Evolutionary conservation across 2,888 invertebrate species (phyloP), one percentile per base, ranked within the genome.

Genomic region (Merodon equestris): DNA sequence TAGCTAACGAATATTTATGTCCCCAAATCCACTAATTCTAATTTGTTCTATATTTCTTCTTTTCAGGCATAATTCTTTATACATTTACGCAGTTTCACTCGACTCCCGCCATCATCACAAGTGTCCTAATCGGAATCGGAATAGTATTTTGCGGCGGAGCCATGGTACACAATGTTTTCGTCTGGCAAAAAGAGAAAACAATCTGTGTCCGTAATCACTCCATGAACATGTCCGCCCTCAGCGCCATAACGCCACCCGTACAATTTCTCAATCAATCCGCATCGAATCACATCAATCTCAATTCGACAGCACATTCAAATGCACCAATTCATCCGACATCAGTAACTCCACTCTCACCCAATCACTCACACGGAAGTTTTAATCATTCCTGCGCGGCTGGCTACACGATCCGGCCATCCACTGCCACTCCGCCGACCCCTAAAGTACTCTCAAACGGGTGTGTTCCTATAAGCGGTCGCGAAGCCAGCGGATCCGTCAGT

Each of bases 161-260:
- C 17, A 95, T 97, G 93, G 95, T 97, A 14, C 97, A 97, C 90
- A 97, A 97, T 89, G 96, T 96, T 12, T 97, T 96, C 89, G 94
- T 97, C 54, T 97, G 97, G 97, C 96, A 97, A 89, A 94, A 93
- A 87, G 95, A 95, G 88, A 96, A 96, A 89, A 96, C 95, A 0
- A 95, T 94, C 83, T 92, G 95, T 60, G 95, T 95, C 34, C 86
- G 91, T 9, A 91, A 91, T 74, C 81, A 81, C 45, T 76, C 75
- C 0, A 54, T 76, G 19, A 81, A 81, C 44, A 76, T 81, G 71
- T 76, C 75, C 47, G 75, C 63, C 58, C 58, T 42, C 56, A 82
- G 48, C 18, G 72, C 72, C 3, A 73, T 82, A 17, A 77, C 74
- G 14, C 66, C 82, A 14, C 83, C 84, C 10, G 18, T 71, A 50